Evolutionary conservation across 2,888 invertebrate genomes (phyloP).

Genomic region (Heliconius charithonia): DNA sequence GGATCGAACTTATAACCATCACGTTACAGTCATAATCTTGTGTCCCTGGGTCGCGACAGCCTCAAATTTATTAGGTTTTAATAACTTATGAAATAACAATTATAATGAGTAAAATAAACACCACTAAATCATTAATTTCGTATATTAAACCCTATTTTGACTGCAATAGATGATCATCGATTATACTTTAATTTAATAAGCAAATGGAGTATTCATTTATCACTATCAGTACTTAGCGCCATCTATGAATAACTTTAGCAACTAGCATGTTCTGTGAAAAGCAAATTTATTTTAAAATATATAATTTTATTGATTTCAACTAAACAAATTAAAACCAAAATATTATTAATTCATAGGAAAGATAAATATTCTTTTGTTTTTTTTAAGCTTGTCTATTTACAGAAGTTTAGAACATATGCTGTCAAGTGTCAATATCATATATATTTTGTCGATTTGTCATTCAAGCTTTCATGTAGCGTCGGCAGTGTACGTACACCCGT

Average conservation of each 20-base stretch:
- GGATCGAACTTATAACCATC: too few species aligned
- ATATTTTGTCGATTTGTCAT: slow-evolving; percentile 33
- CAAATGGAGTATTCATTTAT: neutral
- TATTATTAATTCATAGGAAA: neutral
- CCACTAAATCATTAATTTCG: too few species aligned
- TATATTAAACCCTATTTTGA: too few species aligned
- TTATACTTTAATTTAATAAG: too few species aligned
- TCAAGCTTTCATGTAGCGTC: slow-evolving; percentile 27
- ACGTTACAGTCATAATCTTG: too few species aligned
- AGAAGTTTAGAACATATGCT: neutral
- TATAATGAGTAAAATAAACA: too few species aligned
- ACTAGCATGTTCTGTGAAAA: neutral
- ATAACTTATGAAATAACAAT: too few species aligned
- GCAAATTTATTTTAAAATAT: neutral
- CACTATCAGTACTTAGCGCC: neutral
- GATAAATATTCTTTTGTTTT: neutral
- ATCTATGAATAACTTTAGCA: neutral
- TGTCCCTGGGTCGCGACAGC: too few species aligned
- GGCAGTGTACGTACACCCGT: slow-evolving; percentile 7
- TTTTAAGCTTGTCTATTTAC: neutral
- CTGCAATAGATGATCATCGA: too few species aligned
- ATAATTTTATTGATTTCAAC: neutral
- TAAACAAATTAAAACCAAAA: neutral
- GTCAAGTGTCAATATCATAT: slow-evolving; percentile 11
- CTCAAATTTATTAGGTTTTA: too few species aligned